Evolutionary conservation across 2,888 invertebrate species (phyloP).

Genomic region (Protonemura montana): DNA sequence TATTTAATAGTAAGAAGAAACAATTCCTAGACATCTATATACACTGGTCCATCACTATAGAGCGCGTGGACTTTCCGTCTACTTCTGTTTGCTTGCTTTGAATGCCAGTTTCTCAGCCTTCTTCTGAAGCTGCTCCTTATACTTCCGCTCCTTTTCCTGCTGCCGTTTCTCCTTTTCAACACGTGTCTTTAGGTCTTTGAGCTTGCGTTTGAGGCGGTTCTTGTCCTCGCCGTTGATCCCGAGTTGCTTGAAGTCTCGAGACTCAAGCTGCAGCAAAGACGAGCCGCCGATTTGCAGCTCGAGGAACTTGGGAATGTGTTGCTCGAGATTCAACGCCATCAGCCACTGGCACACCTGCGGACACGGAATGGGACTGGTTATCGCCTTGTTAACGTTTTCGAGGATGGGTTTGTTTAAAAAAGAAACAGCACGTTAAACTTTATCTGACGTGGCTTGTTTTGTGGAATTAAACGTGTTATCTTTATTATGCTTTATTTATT

Average conservation of each 20-base stretch:
- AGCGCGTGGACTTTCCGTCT: neutral
- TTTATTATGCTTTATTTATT: no score
- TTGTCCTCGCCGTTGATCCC: slow-evolving; percentile 83
- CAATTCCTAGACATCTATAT: no score
- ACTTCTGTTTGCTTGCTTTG: slow-evolving; percentile 56
- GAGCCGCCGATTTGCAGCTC: slow-evolving; percentile 89
- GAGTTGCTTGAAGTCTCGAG: slow-evolving; percentile 88
- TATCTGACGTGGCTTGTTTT: no score
- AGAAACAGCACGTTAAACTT: no score
- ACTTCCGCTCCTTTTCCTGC: slow-evolving; percentile 84
- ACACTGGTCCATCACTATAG: neutral
- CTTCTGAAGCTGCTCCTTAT: slow-evolving; percentile 82
- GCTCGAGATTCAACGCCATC: slow-evolving; percentile 79
- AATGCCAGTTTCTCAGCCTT: slow-evolving; percentile 85
- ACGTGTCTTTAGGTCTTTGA: slow-evolving; percentile 82
- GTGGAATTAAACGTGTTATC: no score
- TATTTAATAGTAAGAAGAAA: neutral
- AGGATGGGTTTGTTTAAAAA: no score
- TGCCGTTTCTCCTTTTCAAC: slow-evolving; percentile 75
- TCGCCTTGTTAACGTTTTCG: no score
- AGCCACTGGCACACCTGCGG: slow-evolving; percentile 92
- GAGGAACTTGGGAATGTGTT: slow-evolving; percentile 86
- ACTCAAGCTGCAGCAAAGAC: slow-evolving; percentile 85
- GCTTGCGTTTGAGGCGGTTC: slow-evolving; percentile 81
- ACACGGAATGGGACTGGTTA: slow-evolving; percentile 40